phyloP scores from a whole-genome alignment of 2,113 vertebrate genomes.

The Otus sunia region DNA sequence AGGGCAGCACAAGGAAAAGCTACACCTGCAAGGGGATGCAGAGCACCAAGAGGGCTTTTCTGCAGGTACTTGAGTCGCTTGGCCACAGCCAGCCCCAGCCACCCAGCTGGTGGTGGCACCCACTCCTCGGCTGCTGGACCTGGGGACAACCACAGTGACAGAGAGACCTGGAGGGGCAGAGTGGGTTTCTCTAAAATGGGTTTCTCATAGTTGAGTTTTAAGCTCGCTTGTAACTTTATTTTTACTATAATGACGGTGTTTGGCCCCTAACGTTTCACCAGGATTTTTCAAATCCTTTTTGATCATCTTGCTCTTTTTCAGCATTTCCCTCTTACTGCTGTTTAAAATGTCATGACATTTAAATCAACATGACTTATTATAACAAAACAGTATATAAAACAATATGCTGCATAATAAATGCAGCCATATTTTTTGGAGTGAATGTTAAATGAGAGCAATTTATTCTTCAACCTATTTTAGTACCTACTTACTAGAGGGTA shows the following conservation, averaged over 20 bases:
- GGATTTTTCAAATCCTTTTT: slow-evolving; percentile 47
- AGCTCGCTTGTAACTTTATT: background rate
- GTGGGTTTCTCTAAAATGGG: background rate
- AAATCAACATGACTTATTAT: slow-evolving; percentile 68
- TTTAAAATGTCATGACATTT: slow-evolving; percentile 74
- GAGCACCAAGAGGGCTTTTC: background rate
- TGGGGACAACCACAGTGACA: background rate
- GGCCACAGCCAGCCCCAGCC: background rate
- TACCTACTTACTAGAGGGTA: slow-evolving; percentile 18
- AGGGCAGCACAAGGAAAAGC: background rate
- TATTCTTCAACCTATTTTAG: slow-evolving; percentile 49
- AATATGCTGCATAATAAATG: slow-evolving; percentile 57
- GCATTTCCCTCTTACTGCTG: slow-evolving; percentile 55
- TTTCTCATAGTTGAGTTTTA: background rate
- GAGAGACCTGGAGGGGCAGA: background rate
- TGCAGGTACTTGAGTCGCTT: background rate
- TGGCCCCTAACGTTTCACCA: background rate
- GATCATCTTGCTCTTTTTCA: slow-evolving; percentile 43
- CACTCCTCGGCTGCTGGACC: background rate
- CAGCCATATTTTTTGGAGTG: slow-evolving; percentile 52
- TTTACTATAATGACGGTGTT: background rate
- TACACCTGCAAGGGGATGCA: background rate
- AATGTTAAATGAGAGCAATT: slow-evolving; percentile 61
- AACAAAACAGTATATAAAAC: slow-evolving; percentile 66
- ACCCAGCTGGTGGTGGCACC: background rate